Percentiles rank a stretch among this genome's conserved stretches.
Conservation (phyloP, 2,797 vertebrate species). For the Malurus leucopterus region DNA sequence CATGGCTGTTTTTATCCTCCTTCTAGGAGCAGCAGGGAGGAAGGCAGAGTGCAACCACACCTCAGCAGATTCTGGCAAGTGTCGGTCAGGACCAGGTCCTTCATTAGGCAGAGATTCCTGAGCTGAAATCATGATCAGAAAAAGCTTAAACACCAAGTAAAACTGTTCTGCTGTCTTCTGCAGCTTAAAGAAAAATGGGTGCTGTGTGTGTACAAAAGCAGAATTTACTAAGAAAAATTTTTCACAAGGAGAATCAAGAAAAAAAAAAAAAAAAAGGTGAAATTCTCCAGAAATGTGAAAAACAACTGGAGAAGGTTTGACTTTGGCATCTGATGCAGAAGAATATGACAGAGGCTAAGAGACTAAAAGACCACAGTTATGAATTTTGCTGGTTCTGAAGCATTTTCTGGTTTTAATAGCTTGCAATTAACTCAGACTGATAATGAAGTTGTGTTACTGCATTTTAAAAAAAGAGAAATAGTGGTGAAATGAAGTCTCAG, state of each 20-base stretch:
- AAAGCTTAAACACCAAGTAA: background rate
- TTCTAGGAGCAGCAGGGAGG: background rate
- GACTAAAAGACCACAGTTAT: background rate
- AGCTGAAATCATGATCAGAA: background rate
- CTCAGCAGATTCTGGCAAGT: background rate
- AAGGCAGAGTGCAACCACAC: background rate
- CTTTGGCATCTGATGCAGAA: background rate
- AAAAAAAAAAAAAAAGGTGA: rapidly evolving
- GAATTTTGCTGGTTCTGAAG: background rate
- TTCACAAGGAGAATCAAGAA: background rate
- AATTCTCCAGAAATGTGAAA: background rate
- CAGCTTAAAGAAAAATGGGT: background rate
- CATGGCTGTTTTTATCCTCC: background rate
- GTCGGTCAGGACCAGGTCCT: rapidly evolving
- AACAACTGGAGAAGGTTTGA: background rate
- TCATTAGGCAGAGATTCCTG: rapidly evolving
- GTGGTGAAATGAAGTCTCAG: background rate
- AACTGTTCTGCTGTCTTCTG: background rate
- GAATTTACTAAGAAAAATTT: background rate
- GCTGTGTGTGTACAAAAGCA: background rate
- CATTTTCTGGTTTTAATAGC: background rate
- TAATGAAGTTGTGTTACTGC: background rate
- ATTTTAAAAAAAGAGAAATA: background rate
- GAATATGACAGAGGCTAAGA: background rate
- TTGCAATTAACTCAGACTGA: background rate